A percentile compares a stretch with the other conserved stretches of the same genome.
phyloP scores from a whole-genome alignment of 1,140 invertebrate genomes.

The Megalopta genalis region DNA sequence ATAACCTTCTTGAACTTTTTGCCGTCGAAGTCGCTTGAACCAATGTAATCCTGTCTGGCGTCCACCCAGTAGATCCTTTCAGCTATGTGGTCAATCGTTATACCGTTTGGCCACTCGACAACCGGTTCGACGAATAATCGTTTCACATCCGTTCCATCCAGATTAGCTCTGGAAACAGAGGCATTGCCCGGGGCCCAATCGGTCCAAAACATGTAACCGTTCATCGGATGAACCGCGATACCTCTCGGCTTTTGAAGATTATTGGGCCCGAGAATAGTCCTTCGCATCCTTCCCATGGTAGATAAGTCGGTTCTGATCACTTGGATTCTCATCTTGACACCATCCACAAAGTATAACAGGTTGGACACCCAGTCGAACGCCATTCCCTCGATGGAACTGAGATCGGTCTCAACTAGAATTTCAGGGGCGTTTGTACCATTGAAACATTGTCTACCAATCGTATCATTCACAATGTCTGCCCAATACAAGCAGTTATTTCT shows the following conservation, averaged over 20 bases:
- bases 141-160: constrained; percentile 90
- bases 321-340: constrained; percentile 88
- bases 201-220: constrained; percentile 94
- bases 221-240: constrained; percentile 92
- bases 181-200: constrained; percentile 92
- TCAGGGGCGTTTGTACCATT: constrained; percentile 84
- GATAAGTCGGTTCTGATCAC: constrained; percentile 87
- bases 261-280: constrained; percentile 87
- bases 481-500: constrained; percentile 93
- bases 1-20: constrained; percentile 87
- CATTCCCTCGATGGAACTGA: constrained; percentile 94
- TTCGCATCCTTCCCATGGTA: constrained; percentile 86
- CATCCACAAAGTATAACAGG: constrained; percentile 95
- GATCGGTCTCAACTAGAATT: constrained; percentile 86
- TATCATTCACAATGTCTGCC: constrained; percentile 90
- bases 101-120: constrained; percentile 92
- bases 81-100: constrained; percentile 91
- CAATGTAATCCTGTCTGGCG: constrained; percentile 91
- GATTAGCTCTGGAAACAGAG: constrained; percentile 90
- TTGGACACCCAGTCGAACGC: constrained; percentile 96
- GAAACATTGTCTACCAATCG: constrained; percentile 90
- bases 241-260: constrained; percentile 90
- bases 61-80: constrained; percentile 94
- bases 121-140: constrained; percentile 84
- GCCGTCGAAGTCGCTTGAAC: constrained; percentile 91